These are phyloP conservation scores for Lordiphosa andalusiaca DNA, from an alignment of 2,888 invertebrate species.

Conservation along the genomic window DNA sequence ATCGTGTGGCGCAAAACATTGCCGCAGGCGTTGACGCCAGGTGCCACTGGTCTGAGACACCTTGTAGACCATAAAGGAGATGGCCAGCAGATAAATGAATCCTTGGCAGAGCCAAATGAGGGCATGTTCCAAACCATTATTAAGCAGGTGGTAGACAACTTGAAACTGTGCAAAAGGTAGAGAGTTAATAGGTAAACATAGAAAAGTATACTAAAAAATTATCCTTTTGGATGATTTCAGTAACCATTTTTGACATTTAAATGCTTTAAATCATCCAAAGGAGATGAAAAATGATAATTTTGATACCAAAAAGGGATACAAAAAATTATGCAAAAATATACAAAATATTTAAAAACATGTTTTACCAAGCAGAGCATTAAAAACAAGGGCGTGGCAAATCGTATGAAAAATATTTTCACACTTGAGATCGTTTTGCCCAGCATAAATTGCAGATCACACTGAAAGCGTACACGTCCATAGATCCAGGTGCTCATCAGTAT, in stretches of 20 bases:
- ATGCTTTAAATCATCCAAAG: no score
- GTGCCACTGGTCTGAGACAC: slow-evolving; percentile 70
- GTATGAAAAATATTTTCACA: slow-evolving; percentile 77
- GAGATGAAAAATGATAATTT: no score
- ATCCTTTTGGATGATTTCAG: no score
- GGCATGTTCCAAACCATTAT: slow-evolving; percentile 36
- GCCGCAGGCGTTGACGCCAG: slow-evolving; percentile 67
- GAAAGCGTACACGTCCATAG: slow-evolving; percentile 86
- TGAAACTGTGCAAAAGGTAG: slow-evolving; percentile 32
- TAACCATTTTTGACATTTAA: no score
- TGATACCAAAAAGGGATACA: no score
- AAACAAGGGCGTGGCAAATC: slow-evolving; percentile 76
- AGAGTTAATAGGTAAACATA: not conserved
- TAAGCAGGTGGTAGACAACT: slow-evolving; percentile 34
- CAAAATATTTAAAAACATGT: slow-evolving; percentile 8
- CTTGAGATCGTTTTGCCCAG: slow-evolving; percentile 83
- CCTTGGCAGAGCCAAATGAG: slow-evolving; percentile 61
- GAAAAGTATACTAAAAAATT: no score
- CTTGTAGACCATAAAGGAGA: slow-evolving; percentile 74
- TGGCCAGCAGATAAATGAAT: slow-evolving; percentile 64
- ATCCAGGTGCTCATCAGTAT: slow-evolving; percentile 90
- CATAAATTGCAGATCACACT: slow-evolving; percentile 87
- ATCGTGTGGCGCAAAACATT: slow-evolving; percentile 78
- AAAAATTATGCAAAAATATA: no score
- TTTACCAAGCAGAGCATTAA: slow-evolving; percentile 67